Evolutionary conservation across 2,113 vertebrate genomes (phyloP), one percentile per base, ranked within the genome.

Genomic region (Orycteropus afer): DNA sequence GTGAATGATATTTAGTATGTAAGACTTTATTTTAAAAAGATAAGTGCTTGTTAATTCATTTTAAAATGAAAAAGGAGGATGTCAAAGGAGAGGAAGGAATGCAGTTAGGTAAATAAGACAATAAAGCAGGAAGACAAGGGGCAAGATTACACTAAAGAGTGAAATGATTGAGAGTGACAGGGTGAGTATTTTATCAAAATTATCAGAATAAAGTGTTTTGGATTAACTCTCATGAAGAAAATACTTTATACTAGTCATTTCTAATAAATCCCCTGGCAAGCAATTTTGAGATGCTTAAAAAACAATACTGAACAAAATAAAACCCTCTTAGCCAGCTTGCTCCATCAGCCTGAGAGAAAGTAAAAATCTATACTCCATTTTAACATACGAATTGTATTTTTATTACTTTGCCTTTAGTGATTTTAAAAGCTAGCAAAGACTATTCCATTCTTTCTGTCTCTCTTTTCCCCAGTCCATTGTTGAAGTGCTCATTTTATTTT

Each of bases 251-350:
- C 0, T 86, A 45, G 8, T 91, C 81, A 37, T 94, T 90, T 87
- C 17, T 77, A 49, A 3, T 79, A 89, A 89, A 57, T 40, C 13
- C 34, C 27, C 13, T 74, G 67, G 61, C 18, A 91, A 55, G 12
- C 42, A 89, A 78, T 79, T 89, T 61, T 63, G 85, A 90, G 37
- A 40, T 86, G 53, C 23, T 87, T 91, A 23, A 71, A 69, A 81
- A 40, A 76, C 29, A n/a, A 65, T 45, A 1, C 29, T 40, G 27
- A 22, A 3, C 11, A 34, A 49, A 65, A 81, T 69, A 32, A 0
- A 2, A 37, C 32, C 1, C 5, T 83, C 27, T 88, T 61, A 32
- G 5, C 40, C 4, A 77, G 20, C 49, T 80, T 81, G 15, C 13
- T 89, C n/a, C 40, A 57, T 73, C n/a, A 86, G 22, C 45, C 42